phyloP scores from a whole-genome alignment of 30 jellyfish, hydroid and myxozoan genomes.

The Cassiopea xamachana region DNA sequence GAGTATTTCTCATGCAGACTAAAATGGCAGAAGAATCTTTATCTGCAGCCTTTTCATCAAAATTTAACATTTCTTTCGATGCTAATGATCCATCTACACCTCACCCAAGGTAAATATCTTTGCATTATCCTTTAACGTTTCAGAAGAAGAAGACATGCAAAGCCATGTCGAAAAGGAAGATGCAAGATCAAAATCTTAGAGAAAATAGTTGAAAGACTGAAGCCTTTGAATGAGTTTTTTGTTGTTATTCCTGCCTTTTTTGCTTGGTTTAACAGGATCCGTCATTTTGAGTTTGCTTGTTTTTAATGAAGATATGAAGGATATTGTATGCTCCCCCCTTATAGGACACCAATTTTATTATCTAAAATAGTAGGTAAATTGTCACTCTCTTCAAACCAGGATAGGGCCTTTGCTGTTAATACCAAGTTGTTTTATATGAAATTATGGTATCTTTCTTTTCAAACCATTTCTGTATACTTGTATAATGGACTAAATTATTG shows the following conservation, averaged over 20 bases:
- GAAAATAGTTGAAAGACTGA: too few relatives aligned
- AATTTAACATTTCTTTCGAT: constrained; percentile 34
- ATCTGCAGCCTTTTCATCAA: constrained; percentile 44
- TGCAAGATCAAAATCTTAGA: too few relatives aligned
- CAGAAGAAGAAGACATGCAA: neutral
- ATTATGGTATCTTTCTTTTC: too few relatives aligned
- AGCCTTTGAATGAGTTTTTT: neutral
- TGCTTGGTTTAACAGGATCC: neutral
- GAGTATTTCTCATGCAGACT: neutral
- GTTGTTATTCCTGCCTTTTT: neutral
- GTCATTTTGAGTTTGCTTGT: neutral
- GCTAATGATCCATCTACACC: constrained; percentile 53
- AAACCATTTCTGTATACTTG: too few relatives aligned
- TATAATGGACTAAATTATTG: too few relatives aligned
- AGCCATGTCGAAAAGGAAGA: neutral
- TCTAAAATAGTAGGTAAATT: neutral
- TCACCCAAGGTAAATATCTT: constrained; percentile 58
- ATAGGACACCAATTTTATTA: too few relatives aligned
- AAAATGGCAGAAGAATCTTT: constrained; percentile 18
- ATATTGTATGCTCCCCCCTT: too few relatives aligned
- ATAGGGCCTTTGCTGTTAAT: neutral
- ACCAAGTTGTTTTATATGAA: too few relatives aligned
- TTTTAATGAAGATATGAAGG: too few relatives aligned
- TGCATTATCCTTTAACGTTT: neutral
- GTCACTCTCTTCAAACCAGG: neutral